Base-by-base conservation (phyloP, 2,888 invertebrate genomes). In the Sphinx pinastri region DNA sequence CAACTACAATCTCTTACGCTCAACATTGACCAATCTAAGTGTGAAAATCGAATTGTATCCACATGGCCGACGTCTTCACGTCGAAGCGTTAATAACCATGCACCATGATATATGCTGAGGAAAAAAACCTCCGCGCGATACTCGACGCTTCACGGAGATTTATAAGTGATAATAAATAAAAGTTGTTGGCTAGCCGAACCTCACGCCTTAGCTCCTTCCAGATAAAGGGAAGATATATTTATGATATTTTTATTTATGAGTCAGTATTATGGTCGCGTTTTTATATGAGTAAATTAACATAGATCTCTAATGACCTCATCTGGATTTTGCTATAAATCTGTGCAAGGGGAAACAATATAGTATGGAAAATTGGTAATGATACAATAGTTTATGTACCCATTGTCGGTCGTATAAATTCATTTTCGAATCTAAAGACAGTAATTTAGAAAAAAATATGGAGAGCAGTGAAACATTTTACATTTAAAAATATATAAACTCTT, bases 161-260 rank as follows among this genome's bases (percentile, higher is more conserved):
- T 63, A 63, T 63, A 49, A 47, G 19, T 13, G 49, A 63, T 47
- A 19, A 63, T 63, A 63, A 63, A 63, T 63, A 49, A 63, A 57
- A 57, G 19, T 49, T 63, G 19, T 63, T 47, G 49, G 49, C 63
- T 25, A 63, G 47, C 47, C 25, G 25, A 25, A 38, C 38, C 60
- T 47, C 47, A 63, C 19, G 60, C 45, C 59, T 16, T 13, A 11
- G 16, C 47, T 63, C 47, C 49, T 63, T 49, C 13, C 13, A 63
- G 49, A 63, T 85, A 85, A 83, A 82, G 78, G 76, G 76, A 76
- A 86, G 85, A 88, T 90, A 90, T 90, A 91, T 90, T 78, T 86
- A 82, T 73, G 78, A 84, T 79, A 84, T 85, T 84, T 16, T 45
- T 47, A 49, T 49, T 49, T 49, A 47, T 49, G 47, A 63, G 47